phyloP scores from a whole-genome alignment of 2,113 vertebrate genomes.

The Chinchilla lanigera region DNA sequence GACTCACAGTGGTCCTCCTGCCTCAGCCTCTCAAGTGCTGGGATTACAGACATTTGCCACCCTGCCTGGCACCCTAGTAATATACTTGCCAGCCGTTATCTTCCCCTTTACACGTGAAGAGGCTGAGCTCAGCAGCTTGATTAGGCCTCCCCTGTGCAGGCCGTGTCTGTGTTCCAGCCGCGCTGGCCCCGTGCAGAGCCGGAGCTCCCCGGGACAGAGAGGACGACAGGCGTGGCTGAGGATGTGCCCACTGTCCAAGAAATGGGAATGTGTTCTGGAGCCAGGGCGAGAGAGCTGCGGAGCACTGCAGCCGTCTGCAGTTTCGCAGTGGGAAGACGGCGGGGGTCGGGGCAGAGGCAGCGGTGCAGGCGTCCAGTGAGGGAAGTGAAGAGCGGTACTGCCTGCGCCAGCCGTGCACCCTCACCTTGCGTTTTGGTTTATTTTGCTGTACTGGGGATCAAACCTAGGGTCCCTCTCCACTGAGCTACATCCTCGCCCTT shows the following conservation, averaged over 20 bases:
- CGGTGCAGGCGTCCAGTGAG: accelerated
- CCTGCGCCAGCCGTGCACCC: background rate
- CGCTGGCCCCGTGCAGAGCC: background rate
- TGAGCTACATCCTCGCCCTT: background rate
- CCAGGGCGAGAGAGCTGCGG: background rate
- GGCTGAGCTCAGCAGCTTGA: background rate
- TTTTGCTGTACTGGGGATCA: background rate
- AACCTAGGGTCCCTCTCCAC: background rate
- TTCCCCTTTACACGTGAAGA: background rate
- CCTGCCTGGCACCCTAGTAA: background rate
- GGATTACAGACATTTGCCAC: background rate
- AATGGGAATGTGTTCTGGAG: background rate
- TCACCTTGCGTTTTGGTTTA: background rate
- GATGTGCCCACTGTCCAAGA: background rate
- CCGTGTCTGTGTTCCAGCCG: background rate
- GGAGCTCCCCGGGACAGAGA: too few relatives aligned
- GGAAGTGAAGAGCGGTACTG: accelerated
- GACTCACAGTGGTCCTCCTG: background rate
- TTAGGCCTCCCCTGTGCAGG: accelerated
- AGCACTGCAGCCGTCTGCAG: background rate
- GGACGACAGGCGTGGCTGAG: background rate
- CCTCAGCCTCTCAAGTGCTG: background rate
- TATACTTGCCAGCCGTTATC: background rate
- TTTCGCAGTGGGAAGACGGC: background rate
- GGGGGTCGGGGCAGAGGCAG: accelerated